A percentile compares a stretch with the other conserved stretches of the same genome.
Conservation (phyloP, 2,113 vertebrate species). For the Lamprotornis superbus region DNA sequence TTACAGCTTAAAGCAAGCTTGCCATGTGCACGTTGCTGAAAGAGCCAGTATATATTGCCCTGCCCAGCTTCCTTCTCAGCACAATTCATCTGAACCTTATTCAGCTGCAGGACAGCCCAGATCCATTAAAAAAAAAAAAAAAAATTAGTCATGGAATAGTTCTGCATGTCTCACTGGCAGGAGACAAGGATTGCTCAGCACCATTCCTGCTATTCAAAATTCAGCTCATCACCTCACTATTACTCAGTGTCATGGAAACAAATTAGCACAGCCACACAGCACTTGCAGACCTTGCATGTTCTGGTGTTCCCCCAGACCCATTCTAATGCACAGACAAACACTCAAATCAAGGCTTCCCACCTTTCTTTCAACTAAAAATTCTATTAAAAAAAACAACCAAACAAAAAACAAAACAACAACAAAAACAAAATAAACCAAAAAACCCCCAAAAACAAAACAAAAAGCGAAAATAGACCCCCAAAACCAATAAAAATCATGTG, state of each 20-base stretch:
- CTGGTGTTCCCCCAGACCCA: not conserved
- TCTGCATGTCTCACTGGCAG: not conserved
- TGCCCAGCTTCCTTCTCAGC: not conserved
- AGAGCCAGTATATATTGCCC: not conserved
- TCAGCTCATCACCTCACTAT: not conserved
- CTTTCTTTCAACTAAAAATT: not conserved
- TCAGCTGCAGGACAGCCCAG: not conserved
- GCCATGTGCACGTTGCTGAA: accelerated
- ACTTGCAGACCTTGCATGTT: not conserved
- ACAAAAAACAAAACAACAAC: no score
- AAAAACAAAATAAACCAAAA: not conserved
- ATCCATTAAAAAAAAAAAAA: not conserved
- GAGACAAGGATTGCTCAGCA: not conserved
- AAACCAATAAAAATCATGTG: not conserved
- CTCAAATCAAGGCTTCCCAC: not conserved
- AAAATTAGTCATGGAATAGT: not conserved
- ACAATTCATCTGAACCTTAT: not conserved
- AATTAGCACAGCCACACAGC: not conserved
- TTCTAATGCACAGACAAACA: not conserved
- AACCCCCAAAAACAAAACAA: no score
- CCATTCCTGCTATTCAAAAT: not conserved
- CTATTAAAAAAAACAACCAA: no score
- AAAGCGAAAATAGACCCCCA: no score
- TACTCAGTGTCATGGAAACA: slow-evolving; percentile 31
- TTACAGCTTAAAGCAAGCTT: not conserved